These are phyloP conservation scores for Mionectes macconnelli DNA, from an alignment of 2,113 vertebrate genomes.

Conservation along the genomic window DNA sequence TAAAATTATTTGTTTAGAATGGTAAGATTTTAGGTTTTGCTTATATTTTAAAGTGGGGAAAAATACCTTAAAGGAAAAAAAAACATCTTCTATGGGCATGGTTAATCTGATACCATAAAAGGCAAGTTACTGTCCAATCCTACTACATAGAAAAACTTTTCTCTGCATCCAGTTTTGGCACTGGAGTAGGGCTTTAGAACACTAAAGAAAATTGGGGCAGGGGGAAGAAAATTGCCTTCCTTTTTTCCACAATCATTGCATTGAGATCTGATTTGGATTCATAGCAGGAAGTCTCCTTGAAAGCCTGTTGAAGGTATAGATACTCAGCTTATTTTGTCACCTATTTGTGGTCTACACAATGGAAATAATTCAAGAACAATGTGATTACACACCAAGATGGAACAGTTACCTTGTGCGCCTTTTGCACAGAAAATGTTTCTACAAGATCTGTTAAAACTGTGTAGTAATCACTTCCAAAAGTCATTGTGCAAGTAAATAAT, in stretches of 20 bases:
- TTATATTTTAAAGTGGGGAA: not conserved
- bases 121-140: not conserved
- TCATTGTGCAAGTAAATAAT: not conserved
- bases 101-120: not conserved
- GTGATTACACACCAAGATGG: not conserved
- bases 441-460: not conserved
- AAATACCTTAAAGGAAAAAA: not conserved
- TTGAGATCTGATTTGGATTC: not conserved
- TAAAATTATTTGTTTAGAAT: not conserved
- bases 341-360: not conserved
- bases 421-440: not conserved
- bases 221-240: fast-evolving
- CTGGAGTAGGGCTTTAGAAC: not conserved
- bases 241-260: not conserved
- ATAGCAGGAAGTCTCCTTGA: not conserved
- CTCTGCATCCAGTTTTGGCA: not conserved
- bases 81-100: fast-evolving
- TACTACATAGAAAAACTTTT: not conserved
- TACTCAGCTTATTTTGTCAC: not conserved
- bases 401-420: not conserved
- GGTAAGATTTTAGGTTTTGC: not conserved
- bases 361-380: not conserved
- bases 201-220: not conserved
- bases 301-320: not conserved
- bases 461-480: not conserved